Evolutionary conservation across 1,140 invertebrate species (phyloP).

Genomic region (Drosophila rhopaloa): DNA sequence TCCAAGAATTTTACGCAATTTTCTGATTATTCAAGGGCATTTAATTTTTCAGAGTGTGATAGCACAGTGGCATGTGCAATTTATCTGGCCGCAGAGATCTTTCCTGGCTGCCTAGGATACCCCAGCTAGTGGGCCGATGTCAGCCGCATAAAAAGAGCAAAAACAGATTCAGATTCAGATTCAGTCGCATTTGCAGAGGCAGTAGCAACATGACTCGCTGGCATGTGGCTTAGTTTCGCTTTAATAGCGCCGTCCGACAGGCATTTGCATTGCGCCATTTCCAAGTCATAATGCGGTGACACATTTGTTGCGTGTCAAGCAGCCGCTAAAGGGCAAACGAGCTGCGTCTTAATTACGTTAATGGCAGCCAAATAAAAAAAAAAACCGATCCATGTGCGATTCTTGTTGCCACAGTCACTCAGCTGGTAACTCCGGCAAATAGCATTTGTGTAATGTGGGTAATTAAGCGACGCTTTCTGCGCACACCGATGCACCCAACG

Average conservation of each 20-base stretch:
- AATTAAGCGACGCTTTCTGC: slow-evolving; percentile 71
- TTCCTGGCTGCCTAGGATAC: slow-evolving; percentile 29
- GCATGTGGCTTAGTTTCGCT: slow-evolving; percentile 77
- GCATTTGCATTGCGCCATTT: slow-evolving; percentile 74
- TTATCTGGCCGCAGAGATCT: slow-evolving; percentile 38
- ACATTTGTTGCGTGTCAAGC: slow-evolving; percentile 56
- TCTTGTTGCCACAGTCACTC: slow-evolving; percentile 53
- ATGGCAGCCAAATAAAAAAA: slow-evolving; percentile 56
- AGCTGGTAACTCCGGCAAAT: too few species aligned
- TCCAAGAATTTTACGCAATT: background rate
- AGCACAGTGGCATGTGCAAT: slow-evolving; percentile 33
- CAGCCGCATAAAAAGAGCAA: slow-evolving; percentile 6
- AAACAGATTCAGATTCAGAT: slow-evolving; percentile 1
- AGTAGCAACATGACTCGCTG: slow-evolving; percentile 63
- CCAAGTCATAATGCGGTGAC: slow-evolving; percentile 72
- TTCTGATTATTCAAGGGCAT: background rate
- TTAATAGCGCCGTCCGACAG: slow-evolving; percentile 60
- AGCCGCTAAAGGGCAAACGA: slow-evolving; percentile 68
- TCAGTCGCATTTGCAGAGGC: background rate
- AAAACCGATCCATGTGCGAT: slow-evolving; percentile 61
- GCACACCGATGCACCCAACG: slow-evolving; percentile 39
- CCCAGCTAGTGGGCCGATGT: slow-evolving; percentile 20
- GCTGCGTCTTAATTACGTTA: slow-evolving; percentile 76
- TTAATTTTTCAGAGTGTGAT: slow-evolving; percentile 6
- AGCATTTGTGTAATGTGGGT: slow-evolving; percentile 78